Percentiles rank a stretch among this genome's conserved stretches.
These are phyloP conservation scores for Gallinago paraguaiae DNA, from an alignment of 2,113 vertebrate genomes.

Conservation along the genomic window DNA sequence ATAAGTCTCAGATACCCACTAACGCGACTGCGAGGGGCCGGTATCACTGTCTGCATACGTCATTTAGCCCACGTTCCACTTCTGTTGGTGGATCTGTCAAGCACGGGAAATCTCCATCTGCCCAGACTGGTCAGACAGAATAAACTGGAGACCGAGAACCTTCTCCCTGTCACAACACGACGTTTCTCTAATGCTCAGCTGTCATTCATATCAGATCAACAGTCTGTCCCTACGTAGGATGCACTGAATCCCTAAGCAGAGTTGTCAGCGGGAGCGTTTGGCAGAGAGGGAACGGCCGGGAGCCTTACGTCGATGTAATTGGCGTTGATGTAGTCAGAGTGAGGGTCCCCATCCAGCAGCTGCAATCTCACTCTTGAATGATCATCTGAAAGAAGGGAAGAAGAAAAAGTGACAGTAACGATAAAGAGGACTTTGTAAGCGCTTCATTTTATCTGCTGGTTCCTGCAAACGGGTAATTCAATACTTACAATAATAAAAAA, in stretches of 20 bases:
- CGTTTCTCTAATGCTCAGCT: not conserved
- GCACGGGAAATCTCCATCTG: constrained; percentile 31
- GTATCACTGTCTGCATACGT: constrained; percentile 8
- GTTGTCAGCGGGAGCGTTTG: not conserved
- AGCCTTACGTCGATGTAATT: constrained; percentile 95
- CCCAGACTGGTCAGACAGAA: not conserved
- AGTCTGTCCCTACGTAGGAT: not conserved
- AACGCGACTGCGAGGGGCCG: constrained; percentile 38
- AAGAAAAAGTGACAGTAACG: constrained; percentile 59
- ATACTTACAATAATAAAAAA: not conserved
- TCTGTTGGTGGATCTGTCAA: constrained; percentile 50
- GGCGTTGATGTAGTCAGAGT: constrained; percentile 98
- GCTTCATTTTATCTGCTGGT: not conserved
- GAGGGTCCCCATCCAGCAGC: constrained; percentile 92
- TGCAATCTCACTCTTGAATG: constrained; percentile 94
- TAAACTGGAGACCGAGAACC: constrained; percentile 28
- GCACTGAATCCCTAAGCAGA: not conserved
- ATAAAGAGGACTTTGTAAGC: constrained; percentile 23
- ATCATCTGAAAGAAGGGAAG: constrained; percentile 84
- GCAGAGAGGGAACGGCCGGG: not conserved
- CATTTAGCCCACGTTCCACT: constrained; percentile 58
- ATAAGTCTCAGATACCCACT: constrained; percentile 6
- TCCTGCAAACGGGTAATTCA: not conserved
- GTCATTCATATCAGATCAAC: not conserved
- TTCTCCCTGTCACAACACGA: constrained; percentile 28